Conservation (phyloP, 2,888 invertebrate species). For the Drosophila antonietae region DNA sequence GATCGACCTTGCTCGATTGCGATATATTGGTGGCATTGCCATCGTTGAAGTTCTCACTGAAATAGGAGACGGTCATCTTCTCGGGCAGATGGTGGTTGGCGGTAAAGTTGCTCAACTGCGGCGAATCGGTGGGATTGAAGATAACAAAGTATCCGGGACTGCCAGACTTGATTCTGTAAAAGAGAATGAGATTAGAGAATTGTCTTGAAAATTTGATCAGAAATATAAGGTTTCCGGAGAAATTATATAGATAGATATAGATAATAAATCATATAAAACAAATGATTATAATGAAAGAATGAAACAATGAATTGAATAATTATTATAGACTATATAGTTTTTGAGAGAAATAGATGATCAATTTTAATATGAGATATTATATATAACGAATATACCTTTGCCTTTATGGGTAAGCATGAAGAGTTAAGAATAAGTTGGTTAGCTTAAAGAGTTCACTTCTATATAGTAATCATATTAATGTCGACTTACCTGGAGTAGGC, state of each 20-base stretch:
- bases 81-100: conserved; percentile 85
- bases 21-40: conserved; percentile 60
- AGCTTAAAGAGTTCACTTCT: neutral
- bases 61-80: conserved; percentile 87
- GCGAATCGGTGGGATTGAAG: conserved; percentile 87
- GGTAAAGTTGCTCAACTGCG: conserved; percentile 86
- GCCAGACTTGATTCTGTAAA: conserved; percentile 88
- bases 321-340: too few species aligned
- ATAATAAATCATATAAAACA: too few species aligned
- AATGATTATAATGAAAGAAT: too few species aligned
- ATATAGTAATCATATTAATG: neutral
- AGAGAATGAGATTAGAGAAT: conserved; percentile 12
- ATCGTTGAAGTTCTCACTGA: conserved; percentile 86
- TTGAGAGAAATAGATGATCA: neutral
- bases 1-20: conserved; percentile 86
- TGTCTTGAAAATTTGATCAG: neutral
- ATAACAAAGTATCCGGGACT: conserved; percentile 91
- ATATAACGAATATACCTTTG: conserved; percentile 43
- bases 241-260: too few species aligned
- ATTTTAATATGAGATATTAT: neutral
- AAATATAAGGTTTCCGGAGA: too few species aligned
- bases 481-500: conserved; percentile 89
- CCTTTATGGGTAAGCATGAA: conserved; percentile 41
- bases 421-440: conserved; percentile 14
- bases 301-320: too few species aligned